phyloP scores from a whole-genome alignment of 2,113 vertebrate species.

The Pao palembangensis region DNA sequence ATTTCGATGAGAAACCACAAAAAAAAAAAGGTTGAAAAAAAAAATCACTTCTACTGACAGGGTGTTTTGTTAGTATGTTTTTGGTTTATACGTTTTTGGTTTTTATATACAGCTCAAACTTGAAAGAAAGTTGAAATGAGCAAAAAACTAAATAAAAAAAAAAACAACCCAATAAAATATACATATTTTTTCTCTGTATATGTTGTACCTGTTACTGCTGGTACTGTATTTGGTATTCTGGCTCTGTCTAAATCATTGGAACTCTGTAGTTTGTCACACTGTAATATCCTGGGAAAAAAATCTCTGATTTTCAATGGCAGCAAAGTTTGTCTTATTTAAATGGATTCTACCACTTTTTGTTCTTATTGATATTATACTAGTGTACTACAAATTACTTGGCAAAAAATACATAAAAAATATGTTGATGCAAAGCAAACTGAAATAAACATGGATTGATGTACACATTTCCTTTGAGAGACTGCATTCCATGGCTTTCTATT shows the following conservation, averaged over 20 bases:
- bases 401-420: conserved; percentile 70
- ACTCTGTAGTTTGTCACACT: conserved; percentile 67
- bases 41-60: conserved; percentile 65
- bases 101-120: conserved; percentile 78
- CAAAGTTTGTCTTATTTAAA: conserved; percentile 76
- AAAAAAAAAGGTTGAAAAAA: conserved; percentile 38
- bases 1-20: conserved; percentile 65
- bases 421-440: conserved; percentile 78
- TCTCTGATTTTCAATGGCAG: conserved; percentile 70
- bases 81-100: conserved; percentile 76
- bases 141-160: conserved; percentile 13
- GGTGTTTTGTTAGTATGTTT: conserved; percentile 80
- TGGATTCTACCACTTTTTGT: conserved; percentile 77
- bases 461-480: conserved; percentile 37
- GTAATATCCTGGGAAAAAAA: conserved; percentile 58
- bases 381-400: conserved; percentile 77
- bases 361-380: conserved; percentile 78
- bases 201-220: conserved; percentile 81
- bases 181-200: conserved; percentile 71
- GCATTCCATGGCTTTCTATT: conserved; percentile 14
- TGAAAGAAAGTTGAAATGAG: conserved; percentile 44
- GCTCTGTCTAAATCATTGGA: conserved; percentile 72
- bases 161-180: conserved; percentile 52
- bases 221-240: conserved; percentile 76
- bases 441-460: conserved; percentile 84